Evolutionary conservation across 2,797 vertebrate genomes (phyloP).

Genomic region (Apodemus agrarius): DNA sequence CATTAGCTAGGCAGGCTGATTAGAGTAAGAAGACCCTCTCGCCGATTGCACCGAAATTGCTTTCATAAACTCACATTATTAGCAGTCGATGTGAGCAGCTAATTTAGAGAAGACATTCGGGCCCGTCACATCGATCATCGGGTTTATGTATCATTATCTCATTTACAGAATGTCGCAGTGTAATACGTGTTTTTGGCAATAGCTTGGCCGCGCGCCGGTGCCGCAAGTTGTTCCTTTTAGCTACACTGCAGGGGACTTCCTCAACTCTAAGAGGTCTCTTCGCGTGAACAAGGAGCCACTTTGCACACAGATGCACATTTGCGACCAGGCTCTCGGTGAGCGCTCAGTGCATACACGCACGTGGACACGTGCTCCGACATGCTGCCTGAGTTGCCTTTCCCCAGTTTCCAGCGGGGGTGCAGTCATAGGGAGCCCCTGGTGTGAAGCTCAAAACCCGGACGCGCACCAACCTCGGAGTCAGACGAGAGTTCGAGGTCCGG

Average conservation of each 20-base stretch:
- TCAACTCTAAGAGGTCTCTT: background rate
- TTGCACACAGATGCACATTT: background rate
- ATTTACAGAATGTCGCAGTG: constrained; percentile 89
- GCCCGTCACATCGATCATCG: constrained; percentile 88
- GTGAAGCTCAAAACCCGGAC: accelerated
- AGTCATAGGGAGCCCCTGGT: background rate
- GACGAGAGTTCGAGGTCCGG: background rate
- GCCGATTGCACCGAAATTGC: constrained; percentile 88
- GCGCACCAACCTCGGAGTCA: background rate
- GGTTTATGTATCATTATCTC: constrained; percentile 91
- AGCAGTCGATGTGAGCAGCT: constrained; percentile 86
- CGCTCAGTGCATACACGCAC: background rate
- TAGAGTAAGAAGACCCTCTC: constrained; percentile 89
- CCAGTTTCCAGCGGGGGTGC: background rate
- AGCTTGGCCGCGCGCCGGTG: constrained; percentile 80
- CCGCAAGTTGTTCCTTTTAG: constrained; percentile 23
- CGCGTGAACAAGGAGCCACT: background rate
- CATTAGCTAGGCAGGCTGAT: constrained; percentile 96
- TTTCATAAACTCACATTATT: constrained; percentile 92
- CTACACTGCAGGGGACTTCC: background rate
- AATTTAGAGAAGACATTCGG: constrained; percentile 88
- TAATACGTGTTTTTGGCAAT: constrained; percentile 87
- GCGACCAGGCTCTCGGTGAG: background rate
- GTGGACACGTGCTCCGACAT: accelerated
- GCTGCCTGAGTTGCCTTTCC: background rate